These are phyloP conservation scores for Melanaphis sacchari DNA, from an alignment of 1,140 invertebrate species.

Conservation along the genomic window DNA sequence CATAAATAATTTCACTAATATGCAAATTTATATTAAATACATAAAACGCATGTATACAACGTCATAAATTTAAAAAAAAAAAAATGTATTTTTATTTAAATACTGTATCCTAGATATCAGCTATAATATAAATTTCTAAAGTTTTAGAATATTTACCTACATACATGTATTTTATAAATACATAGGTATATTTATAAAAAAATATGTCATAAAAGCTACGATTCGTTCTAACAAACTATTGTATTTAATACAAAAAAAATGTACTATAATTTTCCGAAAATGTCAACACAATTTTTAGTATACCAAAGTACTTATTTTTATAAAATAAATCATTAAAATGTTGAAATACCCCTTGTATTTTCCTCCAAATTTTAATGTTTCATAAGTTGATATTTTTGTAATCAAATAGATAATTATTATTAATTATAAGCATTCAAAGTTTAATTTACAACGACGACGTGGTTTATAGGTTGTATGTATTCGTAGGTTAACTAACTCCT, in stretches of 20 bases:
- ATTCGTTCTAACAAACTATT: too few species aligned
- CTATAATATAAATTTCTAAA: too few species aligned
- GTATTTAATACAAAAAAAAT: too few species aligned
- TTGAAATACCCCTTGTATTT: not conserved
- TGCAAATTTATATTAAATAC: not conserved
- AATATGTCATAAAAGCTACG: too few species aligned
- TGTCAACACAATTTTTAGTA: not conserved
- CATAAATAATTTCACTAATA: not conserved
- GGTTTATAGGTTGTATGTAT: not conserved
- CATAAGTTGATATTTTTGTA: not conserved
- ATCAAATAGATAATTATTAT: not conserved
- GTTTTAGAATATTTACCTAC: too few species aligned
- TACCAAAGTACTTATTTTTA: not conserved
- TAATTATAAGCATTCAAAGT: not conserved
- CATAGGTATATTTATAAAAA: too few species aligned
- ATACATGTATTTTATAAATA: too few species aligned
- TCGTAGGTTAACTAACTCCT: not conserved
- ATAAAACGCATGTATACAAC: not conserved
- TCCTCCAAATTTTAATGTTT: not conserved
- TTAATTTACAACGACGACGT: not conserved
- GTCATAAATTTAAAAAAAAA: too few species aligned
- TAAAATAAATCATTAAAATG: not conserved
- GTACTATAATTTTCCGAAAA: not conserved
- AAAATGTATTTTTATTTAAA: too few species aligned
- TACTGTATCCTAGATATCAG: too few species aligned